Percentiles rank a stretch among this genome's conserved stretches.
Conservation (phyloP, 2,888 invertebrate species). For the Drosophila buzzatii region DNA sequence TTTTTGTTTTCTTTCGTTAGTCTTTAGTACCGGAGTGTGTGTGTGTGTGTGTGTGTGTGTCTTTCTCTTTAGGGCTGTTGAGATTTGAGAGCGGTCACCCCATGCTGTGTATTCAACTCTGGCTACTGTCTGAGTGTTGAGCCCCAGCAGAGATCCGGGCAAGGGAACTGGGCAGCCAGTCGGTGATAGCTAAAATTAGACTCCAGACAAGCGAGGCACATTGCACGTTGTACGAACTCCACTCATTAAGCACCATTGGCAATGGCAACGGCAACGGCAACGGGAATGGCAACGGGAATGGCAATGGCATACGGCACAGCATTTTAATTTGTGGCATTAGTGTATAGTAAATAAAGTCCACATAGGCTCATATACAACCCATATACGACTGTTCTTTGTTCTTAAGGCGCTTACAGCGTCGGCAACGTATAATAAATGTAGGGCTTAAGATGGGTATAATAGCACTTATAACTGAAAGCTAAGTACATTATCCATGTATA, state of each 20-base stretch:
- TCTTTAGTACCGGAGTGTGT: slow-evolving; percentile 23
- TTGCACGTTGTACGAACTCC: slow-evolving; percentile 49
- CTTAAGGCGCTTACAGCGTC: slow-evolving; percentile 32
- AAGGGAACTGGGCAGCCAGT: slow-evolving; percentile 39
- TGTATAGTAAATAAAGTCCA: slow-evolving; percentile 62
- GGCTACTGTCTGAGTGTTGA: slow-evolving; percentile 47
- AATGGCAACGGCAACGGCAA: slow-evolving; percentile 49
- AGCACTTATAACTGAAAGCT: slow-evolving; percentile 41
- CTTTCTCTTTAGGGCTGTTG: slow-evolving; percentile 43
- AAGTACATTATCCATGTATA: slow-evolving; percentile 5
- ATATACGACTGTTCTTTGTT: slow-evolving; percentile 7
- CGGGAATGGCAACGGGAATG: slow-evolving; percentile 52
- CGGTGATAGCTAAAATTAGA: slow-evolving; percentile 69
- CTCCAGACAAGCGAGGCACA: slow-evolving; percentile 62
- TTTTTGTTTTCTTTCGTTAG: slow-evolving; percentile 50
- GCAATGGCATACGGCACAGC: slow-evolving; percentile 62
- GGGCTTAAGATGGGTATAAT: slow-evolving; percentile 47
- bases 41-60: slow-evolving; percentile 3
- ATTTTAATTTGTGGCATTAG: slow-evolving; percentile 74
- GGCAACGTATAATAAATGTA: slow-evolving; percentile 38
- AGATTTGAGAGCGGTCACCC: slow-evolving; percentile 71
- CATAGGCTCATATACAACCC: slow-evolving; percentile 4
- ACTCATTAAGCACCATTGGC: slow-evolving; percentile 63
- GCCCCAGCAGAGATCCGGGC: slow-evolving; percentile 21
- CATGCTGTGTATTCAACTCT: slow-evolving; percentile 58